Percentiles rank a stretch among this genome's conserved stretches.
Conservation (phyloP, 2,797 vertebrate genomes). For the Dermochelys coriacea region DNA sequence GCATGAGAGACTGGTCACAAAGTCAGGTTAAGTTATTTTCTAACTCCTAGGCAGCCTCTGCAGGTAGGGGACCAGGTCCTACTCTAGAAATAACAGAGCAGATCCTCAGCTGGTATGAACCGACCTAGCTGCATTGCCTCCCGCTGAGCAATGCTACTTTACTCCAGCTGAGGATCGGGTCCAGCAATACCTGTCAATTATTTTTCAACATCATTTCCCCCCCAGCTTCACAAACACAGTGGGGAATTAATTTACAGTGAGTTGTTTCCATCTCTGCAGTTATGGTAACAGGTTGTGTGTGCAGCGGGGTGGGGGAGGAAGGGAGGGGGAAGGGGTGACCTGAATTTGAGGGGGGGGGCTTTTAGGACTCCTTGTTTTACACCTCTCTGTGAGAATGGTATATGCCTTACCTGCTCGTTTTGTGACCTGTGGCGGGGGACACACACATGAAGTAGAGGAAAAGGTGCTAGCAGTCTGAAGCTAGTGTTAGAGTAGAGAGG, state of each 20-base stretch:
- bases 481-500: background rate
- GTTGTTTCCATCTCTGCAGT: background rate
- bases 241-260: background rate
- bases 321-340: background rate
- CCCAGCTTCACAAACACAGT: fast-evolving
- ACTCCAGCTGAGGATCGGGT: background rate
- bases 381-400: background rate
- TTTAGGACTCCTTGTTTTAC: background rate
- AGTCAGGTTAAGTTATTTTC: background rate
- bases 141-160: background rate
- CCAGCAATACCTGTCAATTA: fast-evolving
- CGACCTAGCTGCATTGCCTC: background rate
- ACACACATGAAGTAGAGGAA: background rate
- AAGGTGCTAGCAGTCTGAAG: background rate
- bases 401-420: conserved; percentile 2
- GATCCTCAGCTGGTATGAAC: background rate
- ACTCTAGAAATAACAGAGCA: background rate
- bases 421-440: background rate
- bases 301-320: background rate
- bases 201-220: background rate
- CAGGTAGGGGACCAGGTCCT: background rate
- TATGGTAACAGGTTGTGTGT: background rate
- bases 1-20: background rate
- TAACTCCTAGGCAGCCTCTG: background rate
- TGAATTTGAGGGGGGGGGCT: background rate